Evolutionary conservation across 2,797 vertebrate species (phyloP).

Genomic region (Galaxias olidus): DNA sequence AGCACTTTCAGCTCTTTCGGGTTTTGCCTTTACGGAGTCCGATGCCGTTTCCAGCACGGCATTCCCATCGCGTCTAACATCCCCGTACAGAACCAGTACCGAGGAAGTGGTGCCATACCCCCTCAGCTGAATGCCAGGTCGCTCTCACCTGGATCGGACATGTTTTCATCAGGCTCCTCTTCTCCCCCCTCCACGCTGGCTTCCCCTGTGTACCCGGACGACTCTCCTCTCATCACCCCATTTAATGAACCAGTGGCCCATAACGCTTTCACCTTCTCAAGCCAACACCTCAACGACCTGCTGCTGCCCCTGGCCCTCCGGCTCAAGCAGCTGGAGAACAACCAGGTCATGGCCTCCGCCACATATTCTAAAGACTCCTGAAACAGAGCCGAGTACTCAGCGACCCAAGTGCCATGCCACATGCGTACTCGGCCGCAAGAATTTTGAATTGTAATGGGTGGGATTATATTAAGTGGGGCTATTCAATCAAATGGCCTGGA

Average conservation of each 20-base stretch:
- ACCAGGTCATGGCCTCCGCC: conserved; percentile 34
- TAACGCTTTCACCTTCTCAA: conserved; percentile 79
- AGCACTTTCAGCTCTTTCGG: conserved; percentile 76
- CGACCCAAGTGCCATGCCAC: too few relatives aligned
- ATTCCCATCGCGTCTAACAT: conserved; percentile 62
- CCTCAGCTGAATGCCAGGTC: conserved; percentile 22
- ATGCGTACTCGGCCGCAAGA: too few relatives aligned
- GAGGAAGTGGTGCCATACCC: conserved; percentile 10
- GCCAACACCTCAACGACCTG: conserved; percentile 75
- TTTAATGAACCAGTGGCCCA: conserved; percentile 54
- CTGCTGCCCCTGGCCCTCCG: conserved; percentile 75
- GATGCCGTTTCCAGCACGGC: conserved; percentile 77
- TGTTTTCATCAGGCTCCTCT: conserved; percentile 42
- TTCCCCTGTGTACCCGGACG: conserved; percentile 36
- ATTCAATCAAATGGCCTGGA: too few relatives aligned
- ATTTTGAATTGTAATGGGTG: too few relatives aligned
- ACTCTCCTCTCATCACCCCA: conserved; percentile 53
- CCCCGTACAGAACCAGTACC: neutral
- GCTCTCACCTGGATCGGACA: conserved; percentile 42
- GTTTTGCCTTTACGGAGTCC: conserved; percentile 77
- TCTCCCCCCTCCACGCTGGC: conserved; percentile 53
- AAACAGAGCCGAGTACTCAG: too few relatives aligned
- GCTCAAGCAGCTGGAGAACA: conserved; percentile 72
- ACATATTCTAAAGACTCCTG: conserved; percentile 30
- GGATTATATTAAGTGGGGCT: too few relatives aligned